phyloP scores from a whole-genome alignment of 2,113 vertebrate genomes.

The Platichthys flesus region DNA sequence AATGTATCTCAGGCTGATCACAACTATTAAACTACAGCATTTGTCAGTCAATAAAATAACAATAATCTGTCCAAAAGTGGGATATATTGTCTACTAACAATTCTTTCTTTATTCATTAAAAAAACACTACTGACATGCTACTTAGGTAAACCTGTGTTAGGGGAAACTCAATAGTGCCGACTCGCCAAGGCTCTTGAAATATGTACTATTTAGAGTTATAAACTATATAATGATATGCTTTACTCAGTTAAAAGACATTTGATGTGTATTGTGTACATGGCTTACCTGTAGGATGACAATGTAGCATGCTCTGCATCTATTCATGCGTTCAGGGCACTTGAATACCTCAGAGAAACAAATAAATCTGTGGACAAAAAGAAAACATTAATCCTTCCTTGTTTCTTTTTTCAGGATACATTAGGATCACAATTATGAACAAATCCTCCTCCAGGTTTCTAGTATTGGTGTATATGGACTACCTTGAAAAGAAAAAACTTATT shows the following conservation, averaged over 20 bases:
- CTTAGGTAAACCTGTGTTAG: no score
- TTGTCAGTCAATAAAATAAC: no score
- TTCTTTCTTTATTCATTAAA: no score
- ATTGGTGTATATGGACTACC: no score
- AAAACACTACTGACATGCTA: no score
- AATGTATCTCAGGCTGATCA: no score
- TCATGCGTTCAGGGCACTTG: constrained; percentile 43
- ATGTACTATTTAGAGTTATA: background rate
- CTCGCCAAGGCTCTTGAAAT: background rate
- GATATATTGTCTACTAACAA: no score
- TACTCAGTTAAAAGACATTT: background rate
- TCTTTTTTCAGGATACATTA: background rate
- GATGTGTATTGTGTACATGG: background rate
- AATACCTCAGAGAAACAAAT: constrained; percentile 15
- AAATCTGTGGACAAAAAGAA: constrained; percentile 44
- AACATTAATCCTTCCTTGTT: background rate
- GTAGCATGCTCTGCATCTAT: constrained; percentile 34
- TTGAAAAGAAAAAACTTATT: no score
- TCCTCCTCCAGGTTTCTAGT: background rate
- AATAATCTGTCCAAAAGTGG: no score
- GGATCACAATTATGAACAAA: background rate
- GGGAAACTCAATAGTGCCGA: no score
- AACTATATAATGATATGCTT: background rate
- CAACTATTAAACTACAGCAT: no score
- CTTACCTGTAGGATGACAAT: constrained; percentile 58